Conservation (phyloP, 2,888 invertebrate genomes). For the Pyrgus malvae region DNA sequence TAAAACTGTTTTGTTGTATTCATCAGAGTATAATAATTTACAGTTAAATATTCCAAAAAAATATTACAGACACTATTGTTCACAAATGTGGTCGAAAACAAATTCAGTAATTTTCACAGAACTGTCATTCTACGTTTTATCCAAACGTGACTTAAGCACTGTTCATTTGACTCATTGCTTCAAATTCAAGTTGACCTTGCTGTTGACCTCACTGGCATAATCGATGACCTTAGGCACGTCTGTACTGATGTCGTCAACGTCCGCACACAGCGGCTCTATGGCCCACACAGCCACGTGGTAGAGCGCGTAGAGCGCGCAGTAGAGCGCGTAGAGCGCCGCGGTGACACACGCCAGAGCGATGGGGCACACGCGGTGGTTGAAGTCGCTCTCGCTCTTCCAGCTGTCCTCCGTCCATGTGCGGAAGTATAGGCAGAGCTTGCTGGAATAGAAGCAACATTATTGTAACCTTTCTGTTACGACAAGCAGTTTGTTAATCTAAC, state of each 20-base stretch:
- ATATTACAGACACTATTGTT: too few species aligned
- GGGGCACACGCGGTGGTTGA: constrained; percentile 31
- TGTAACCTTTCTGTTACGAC: too few species aligned
- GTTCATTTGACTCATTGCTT: constrained; percentile 28
- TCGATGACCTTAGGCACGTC: constrained; percentile 44
- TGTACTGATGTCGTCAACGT: constrained; percentile 38
- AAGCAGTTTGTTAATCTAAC: too few species aligned
- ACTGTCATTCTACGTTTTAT: too few species aligned
- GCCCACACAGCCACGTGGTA: constrained; percentile 57
- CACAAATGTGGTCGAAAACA: too few species aligned
- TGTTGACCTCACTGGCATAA: constrained; percentile 45
- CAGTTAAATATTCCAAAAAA: too few species aligned
- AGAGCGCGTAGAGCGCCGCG: constrained; percentile 51
- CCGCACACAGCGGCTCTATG: constrained; percentile 55
- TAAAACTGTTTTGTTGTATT: too few species aligned
- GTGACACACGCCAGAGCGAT: constrained; percentile 48
- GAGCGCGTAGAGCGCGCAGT: constrained; percentile 47
- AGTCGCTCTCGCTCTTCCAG: constrained; percentile 47
- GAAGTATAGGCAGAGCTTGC: constrained; percentile 57
- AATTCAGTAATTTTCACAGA: too few species aligned
- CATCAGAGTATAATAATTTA: too few species aligned
- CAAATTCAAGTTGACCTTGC: constrained; percentile 30
- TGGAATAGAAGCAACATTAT: constrained; percentile 32
- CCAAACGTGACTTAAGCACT: too few species aligned
- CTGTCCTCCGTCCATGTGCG: constrained; percentile 57